A percentile compares a stretch with the other conserved stretches of the same genome.
phyloP scores from a whole-genome alignment of 2,113 vertebrate species.

The Aphyosemion australe region DNA sequence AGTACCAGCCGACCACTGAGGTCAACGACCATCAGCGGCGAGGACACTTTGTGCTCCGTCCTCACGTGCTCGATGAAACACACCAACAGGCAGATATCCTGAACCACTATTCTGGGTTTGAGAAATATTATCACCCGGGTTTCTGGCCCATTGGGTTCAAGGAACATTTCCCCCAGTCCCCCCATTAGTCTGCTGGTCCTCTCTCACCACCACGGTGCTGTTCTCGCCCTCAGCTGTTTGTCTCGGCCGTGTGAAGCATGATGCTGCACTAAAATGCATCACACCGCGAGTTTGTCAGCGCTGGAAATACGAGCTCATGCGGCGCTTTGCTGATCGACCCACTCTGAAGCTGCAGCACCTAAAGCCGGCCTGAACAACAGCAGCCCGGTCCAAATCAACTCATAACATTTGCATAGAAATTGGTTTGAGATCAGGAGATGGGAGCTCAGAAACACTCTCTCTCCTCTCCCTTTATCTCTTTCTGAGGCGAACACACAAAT shows the following conservation, averaged over 20 bases:
- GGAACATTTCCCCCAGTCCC: slow-evolving; percentile 55
- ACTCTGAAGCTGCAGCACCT: slow-evolving; percentile 14
- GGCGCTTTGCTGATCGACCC: neutral
- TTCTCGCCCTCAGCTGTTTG: slow-evolving; percentile 50
- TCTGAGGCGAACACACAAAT: slow-evolving; percentile 18
- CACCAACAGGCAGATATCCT: slow-evolving; percentile 26
- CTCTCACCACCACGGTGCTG: slow-evolving; percentile 8
- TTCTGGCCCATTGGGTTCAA: slow-evolving; percentile 56
- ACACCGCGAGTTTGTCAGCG: slow-evolving; percentile 29
- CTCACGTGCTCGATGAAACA: slow-evolving; percentile 9
- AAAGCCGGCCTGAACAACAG: slow-evolving; percentile 43
- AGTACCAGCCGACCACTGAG: slow-evolving; percentile 10
- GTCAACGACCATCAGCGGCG: slow-evolving; percentile 2
- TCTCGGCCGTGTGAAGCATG: slow-evolving; percentile 31
- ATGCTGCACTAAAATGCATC: slow-evolving; percentile 32
- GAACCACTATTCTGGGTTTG: slow-evolving; percentile 29
- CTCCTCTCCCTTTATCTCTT: neutral
- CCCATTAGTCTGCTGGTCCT: slow-evolving; percentile 38
- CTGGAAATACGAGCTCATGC: slow-evolving; percentile 28
- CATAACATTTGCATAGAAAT: slow-evolving; percentile 74
- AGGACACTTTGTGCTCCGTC: neutral
- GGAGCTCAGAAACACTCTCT: slow-evolving; percentile 15
- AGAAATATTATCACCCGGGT: slow-evolving; percentile 40
- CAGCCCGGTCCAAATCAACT: slow-evolving; percentile 44
- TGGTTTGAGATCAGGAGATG: slow-evolving; percentile 64